These are phyloP conservation scores for Sceloporus tristichus DNA, from an alignment of 2,113 vertebrate genomes.

Conservation along the genomic window DNA sequence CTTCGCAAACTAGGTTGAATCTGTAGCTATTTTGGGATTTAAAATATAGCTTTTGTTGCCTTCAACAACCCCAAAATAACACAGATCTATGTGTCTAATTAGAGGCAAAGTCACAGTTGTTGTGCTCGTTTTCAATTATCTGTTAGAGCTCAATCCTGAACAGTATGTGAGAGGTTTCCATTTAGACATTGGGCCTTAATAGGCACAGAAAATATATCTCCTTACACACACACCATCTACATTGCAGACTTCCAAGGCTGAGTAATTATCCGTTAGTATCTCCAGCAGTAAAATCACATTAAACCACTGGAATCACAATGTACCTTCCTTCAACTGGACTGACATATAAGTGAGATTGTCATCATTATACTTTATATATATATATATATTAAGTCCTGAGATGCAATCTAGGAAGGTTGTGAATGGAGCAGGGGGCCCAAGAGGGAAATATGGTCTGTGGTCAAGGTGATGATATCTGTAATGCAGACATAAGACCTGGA, in stretches of 20 bases:
- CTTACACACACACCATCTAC: slow-evolving; percentile 33
- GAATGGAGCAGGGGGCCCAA: background rate
- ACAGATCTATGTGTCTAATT: slow-evolving; percentile 79
- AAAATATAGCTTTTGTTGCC: slow-evolving; percentile 68
- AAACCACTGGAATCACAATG: slow-evolving; percentile 34
- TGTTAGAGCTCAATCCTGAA: slow-evolving; percentile 70
- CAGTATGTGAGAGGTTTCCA: slow-evolving; percentile 63
- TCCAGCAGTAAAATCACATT: slow-evolving; percentile 47
- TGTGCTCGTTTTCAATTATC: slow-evolving; percentile 73
- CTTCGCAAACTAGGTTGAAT: slow-evolving; percentile 81
- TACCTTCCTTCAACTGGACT: slow-evolving; percentile 15
- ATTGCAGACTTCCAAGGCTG: slow-evolving; percentile 59
- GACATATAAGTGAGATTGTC: slow-evolving; percentile 34
- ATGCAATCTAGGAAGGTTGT: background rate
- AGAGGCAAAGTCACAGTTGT: slow-evolving; percentile 76
- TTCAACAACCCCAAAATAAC: slow-evolving; percentile 82
- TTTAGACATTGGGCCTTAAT: slow-evolving; percentile 61
- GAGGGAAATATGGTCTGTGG: background rate
- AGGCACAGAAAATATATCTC: slow-evolving; percentile 58
- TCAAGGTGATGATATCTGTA: slow-evolving; percentile 13
- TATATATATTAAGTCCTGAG: background rate
- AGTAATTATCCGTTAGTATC: slow-evolving; percentile 48
- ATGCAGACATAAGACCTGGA: slow-evolving; percentile 18
- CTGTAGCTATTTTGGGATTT: slow-evolving; percentile 76
- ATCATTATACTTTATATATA: slow-evolving; percentile 11